Percentiles rank a stretch among this genome's conserved stretches.
phyloP scores from a whole-genome alignment of 2,888 invertebrate genomes.

The Caenorhabditis sinica region DNA sequence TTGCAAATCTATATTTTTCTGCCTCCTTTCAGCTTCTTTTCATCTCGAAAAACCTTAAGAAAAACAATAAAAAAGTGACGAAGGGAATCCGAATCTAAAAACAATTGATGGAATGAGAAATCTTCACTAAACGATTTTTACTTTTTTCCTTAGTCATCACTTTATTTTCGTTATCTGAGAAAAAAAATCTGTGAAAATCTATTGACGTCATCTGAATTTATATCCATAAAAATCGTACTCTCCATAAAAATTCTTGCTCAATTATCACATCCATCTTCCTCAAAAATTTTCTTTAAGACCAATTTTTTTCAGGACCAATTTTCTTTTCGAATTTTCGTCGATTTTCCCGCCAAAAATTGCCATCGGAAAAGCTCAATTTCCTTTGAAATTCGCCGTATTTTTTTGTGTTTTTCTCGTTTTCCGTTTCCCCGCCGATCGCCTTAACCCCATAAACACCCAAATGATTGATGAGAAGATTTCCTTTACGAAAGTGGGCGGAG shows the following conservation, averaged over 20 bases:
- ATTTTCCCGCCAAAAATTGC: slow-evolving; percentile 8
- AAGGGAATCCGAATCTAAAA: too few species aligned
- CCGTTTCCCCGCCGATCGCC: background rate
- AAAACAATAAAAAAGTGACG: too few species aligned
- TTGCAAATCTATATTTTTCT: too few species aligned
- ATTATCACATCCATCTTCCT: slow-evolving; percentile 29
- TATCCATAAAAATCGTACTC: background rate
- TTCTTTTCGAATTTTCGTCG: background rate
- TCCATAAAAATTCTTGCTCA: background rate
- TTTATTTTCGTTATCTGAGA: too few species aligned
- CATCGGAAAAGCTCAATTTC: slow-evolving; percentile 41
- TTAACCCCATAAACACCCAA: slow-evolving; percentile 27
- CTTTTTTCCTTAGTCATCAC: too few species aligned
- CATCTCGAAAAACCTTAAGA: too few species aligned
- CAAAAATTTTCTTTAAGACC: background rate
- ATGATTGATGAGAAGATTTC: slow-evolving; percentile 44
- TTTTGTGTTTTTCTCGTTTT: background rate
- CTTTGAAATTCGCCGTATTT: background rate
- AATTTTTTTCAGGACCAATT: too few species aligned
- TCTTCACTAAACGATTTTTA: too few species aligned
- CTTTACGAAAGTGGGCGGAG: slow-evolving; percentile 33
- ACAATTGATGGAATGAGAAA: too few species aligned
- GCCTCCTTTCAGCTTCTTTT: too few species aligned
- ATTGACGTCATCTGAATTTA: too few species aligned
- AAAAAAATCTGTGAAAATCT: too few species aligned